Conservation (phyloP, 2,797 vertebrate genomes). For the Notoglanidium macrostoma region DNA sequence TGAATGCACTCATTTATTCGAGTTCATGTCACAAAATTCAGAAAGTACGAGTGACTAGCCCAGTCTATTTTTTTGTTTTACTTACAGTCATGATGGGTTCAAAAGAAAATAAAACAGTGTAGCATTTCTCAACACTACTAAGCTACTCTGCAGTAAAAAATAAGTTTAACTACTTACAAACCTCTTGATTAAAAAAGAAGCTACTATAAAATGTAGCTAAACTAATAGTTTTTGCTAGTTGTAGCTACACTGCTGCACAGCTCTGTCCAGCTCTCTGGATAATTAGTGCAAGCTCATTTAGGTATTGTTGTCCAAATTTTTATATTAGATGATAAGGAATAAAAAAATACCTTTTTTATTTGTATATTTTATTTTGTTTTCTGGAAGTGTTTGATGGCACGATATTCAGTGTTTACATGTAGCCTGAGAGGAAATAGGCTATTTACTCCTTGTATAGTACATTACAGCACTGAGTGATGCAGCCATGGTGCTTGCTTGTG, state of each 20-base stretch:
- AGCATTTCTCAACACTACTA: too few species aligned
- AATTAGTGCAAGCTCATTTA: neutral
- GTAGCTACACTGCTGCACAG: neutral
- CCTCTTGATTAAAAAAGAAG: neutral
- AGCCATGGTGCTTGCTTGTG: neutral
- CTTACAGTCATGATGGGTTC: neutral
- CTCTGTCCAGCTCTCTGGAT: neutral
- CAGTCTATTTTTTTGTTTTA: neutral
- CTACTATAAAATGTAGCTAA: neutral
- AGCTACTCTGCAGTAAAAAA: too few species aligned
- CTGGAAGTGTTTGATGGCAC: neutral
- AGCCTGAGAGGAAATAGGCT: conserved; percentile 4
- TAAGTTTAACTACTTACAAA: neutral
- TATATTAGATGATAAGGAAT: neutral
- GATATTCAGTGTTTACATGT: conserved; percentile 14
- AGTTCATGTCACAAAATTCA: too few species aligned
- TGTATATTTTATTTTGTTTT: neutral
- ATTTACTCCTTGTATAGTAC: neutral
- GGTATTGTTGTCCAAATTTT: neutral
- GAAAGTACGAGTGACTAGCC: neutral
- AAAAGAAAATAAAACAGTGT: neutral
- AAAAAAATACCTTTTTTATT: neutral
- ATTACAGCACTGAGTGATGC: conserved; percentile 8
- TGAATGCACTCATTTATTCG: too few species aligned
- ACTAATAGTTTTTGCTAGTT: neutral